Base-by-base conservation (phyloP, 2,888 invertebrate species). In the Scaptodrosophila latifasciaeformis region DNA sequence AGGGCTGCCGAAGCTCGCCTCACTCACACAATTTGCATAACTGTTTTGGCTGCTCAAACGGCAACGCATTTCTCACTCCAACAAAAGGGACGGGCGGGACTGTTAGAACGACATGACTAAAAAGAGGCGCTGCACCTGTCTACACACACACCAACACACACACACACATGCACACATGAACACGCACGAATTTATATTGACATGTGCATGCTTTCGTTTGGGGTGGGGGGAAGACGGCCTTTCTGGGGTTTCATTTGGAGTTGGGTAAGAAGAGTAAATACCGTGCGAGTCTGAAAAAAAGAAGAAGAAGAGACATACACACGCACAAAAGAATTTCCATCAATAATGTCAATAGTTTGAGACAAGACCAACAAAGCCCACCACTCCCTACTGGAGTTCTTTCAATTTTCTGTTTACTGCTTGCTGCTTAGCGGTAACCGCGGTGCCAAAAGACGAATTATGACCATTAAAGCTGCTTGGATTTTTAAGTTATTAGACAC, bases 311-410 rank as follows among this genome's bases (percentile, higher is more conserved):
- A n/a, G n/a, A n/a, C n/a, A n/a, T n/a, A n/a, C n/a, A n/a, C n/a
- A n/a, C n/a, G n/a, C 67, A 78, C 79, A 79, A 75, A 79, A 79
- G 79, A 78, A 78, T 79, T 77, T 79, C 80, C 78, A 79, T 80
- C 80, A 79, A 79, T 79, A 80, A 79, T 69, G 78, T 79, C 78
- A 79, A 79, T 79, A 79, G 60, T 60, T 50, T 54, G 40, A 54
- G 49, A 49, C 63, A 65, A 60, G 54, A 65, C 53, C 64, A 69
- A 61, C 56, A 66, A 34, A 40, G 42, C 34, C 46, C 58, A 63
- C 67, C 76, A 76, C 74, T 74, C 72, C 72, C 65, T 60, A 56
- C 53, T 47, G 42, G 44, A 3, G 3, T 3, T 7, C 55, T 50
- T 17, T 40, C 24, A 34, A 27, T 54, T 47, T 51, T 24, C 24